Conservation (phyloP, 2,797 vertebrate species). For the Ceryle rudis region DNA sequence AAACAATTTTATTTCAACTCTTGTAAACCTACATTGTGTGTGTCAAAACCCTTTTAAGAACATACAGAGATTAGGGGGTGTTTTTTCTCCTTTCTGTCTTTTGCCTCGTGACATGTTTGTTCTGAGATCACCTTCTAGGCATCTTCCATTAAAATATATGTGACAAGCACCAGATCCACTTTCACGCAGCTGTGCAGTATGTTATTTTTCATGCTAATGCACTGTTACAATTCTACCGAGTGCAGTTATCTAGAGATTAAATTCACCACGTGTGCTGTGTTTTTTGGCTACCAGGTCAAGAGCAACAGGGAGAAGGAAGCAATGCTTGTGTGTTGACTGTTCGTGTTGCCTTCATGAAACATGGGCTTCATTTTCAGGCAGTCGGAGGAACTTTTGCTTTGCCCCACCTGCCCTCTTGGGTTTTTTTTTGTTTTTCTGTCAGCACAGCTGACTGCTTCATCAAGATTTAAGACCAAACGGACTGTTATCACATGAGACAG, state of each 20-base stretch:
- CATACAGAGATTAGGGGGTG: background rate
- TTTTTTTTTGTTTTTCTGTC: slow-evolving; percentile 29
- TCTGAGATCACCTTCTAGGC: slow-evolving; percentile 71
- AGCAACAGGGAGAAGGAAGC: slow-evolving; percentile 16
- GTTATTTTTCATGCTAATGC: slow-evolving; percentile 64
- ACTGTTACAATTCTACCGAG: slow-evolving; percentile 54
- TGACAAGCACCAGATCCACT: slow-evolving; percentile 68
- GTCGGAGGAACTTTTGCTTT: background rate
- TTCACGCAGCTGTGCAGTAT: slow-evolving; percentile 57
- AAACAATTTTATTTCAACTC: slow-evolving; percentile 34
- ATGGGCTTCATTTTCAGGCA: slow-evolving; percentile 4
- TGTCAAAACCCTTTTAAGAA: slow-evolving; percentile 39
- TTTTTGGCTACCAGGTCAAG: slow-evolving; percentile 68
- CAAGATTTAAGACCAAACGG: slow-evolving; percentile 41
- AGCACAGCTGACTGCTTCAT: slow-evolving; percentile 52
- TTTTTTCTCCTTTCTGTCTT: slow-evolving; percentile 27
- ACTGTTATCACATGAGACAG: slow-evolving; percentile 65
- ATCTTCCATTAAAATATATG: slow-evolving; percentile 66
- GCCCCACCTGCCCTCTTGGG: slow-evolving; percentile 15
- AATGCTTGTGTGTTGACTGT: slow-evolving; percentile 2
- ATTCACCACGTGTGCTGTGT: slow-evolving; percentile 49
- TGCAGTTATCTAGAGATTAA: slow-evolving; percentile 54
- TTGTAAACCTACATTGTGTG: background rate
- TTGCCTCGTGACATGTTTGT: slow-evolving; percentile 55
- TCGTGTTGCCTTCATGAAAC: background rate